These are phyloP conservation scores for Cardinalis cardinalis DNA, from an alignment of 2,113 vertebrate genomes.

Conservation along the genomic window DNA sequence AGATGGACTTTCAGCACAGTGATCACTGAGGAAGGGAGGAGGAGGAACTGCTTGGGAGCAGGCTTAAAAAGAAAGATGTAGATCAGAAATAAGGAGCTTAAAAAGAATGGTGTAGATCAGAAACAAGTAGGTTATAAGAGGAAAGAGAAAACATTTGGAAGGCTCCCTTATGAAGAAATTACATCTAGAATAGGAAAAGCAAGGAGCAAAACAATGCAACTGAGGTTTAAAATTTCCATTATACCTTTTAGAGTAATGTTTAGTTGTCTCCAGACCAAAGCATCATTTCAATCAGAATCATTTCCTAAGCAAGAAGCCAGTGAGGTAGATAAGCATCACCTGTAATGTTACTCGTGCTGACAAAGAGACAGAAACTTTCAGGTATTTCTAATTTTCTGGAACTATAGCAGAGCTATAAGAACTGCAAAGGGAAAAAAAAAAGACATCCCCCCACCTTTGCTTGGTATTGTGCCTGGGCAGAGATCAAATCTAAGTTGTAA, in stretches of 20 bases:
- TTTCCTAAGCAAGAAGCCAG: background rate
- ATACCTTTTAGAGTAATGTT: background rate
- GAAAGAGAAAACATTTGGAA: background rate
- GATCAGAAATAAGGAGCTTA: background rate
- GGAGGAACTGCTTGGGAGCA: background rate
- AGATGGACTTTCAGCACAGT: background rate
- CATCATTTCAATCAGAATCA: background rate
- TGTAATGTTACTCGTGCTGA: background rate
- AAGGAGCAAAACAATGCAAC: background rate
- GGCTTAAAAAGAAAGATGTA: background rate
- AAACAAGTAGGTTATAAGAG: background rate
- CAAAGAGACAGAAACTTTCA: background rate
- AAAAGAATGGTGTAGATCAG: background rate
- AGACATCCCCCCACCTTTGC: fast-evolving
- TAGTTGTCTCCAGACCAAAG: background rate
- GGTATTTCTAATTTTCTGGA: conserved; percentile 3
- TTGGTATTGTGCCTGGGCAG: background rate
- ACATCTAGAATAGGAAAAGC: background rate
- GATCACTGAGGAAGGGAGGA: background rate
- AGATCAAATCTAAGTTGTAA: background rate
- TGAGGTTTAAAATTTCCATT: background rate
- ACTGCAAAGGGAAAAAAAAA: background rate
- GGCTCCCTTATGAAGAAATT: background rate
- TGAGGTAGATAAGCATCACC: background rate
- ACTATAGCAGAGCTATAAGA: background rate